These are phyloP conservation scores for Drosophila parthenogenetica DNA, from an alignment of 2,888 invertebrate species.

Conservation along the genomic window DNA sequence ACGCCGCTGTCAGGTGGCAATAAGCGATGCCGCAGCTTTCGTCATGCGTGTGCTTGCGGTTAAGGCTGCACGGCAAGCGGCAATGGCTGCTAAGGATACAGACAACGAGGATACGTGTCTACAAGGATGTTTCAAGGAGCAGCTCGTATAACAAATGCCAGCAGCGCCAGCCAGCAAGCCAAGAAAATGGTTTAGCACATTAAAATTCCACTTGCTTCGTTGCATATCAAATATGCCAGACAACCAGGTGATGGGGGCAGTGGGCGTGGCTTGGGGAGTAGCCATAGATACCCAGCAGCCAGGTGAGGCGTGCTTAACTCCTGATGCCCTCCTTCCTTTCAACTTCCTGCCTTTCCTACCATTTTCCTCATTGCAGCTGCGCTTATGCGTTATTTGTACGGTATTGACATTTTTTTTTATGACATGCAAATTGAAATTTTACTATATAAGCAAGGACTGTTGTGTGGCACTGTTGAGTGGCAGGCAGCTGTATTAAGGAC, in stretches of 20 bases:
- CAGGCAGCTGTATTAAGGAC: background rate
- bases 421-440: conserved; percentile 79
- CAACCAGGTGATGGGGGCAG: conserved; percentile 20
- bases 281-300: conserved; percentile 29
- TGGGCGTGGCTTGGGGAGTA: background rate
- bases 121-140: conserved; percentile 31
- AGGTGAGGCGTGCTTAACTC: conserved; percentile 59
- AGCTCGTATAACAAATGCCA: conserved; percentile 56
- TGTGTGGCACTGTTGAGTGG: background rate
- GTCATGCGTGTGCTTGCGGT: conserved; percentile 53
- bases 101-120: conserved; percentile 37
- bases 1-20: conserved; percentile 30
- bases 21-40: conserved; percentile 8
- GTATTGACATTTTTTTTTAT: conserved; percentile 73
- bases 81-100: conserved; percentile 25
- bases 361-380: conserved; percentile 45
- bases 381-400: conserved; percentile 60
- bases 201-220: conserved; percentile 78
- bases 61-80: conserved; percentile 44
- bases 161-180: conserved; percentile 56
- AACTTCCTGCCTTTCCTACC: background rate
- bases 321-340: conserved; percentile 41
- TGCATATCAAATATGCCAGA: conserved; percentile 78
- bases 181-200: conserved; percentile 79
- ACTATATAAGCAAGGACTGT: conserved; percentile 44